A percentile compares a stretch with the other conserved stretches of the same genome.
These are phyloP conservation scores for Pelodiscus sinensis DNA, from an alignment of 2,113 vertebrate genomes.

Conservation along the genomic window DNA sequence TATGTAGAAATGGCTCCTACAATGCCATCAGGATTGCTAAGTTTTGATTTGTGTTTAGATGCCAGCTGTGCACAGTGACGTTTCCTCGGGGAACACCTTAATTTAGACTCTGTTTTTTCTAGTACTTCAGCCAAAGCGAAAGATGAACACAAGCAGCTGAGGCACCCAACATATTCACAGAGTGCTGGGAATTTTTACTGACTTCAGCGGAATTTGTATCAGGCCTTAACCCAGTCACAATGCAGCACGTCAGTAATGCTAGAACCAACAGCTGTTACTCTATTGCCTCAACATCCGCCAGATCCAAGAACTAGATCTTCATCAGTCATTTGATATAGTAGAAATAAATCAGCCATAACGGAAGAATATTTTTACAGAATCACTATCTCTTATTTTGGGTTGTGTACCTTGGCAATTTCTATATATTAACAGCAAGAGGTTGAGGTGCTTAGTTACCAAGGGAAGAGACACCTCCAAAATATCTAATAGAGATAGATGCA, in stretches of 20 bases:
- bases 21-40: not conserved
- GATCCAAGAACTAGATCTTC: slow-evolving; percentile 14
- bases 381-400: not conserved
- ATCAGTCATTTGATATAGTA: not conserved
- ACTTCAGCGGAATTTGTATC: fast-evolving
- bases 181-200: not conserved
- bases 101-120: not conserved
- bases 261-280: slow-evolving; percentile 29
- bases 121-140: not conserved
- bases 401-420: slow-evolving; percentile 31
- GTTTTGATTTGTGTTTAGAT: not conserved
- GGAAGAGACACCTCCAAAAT: slow-evolving; percentile 11
- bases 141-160: not conserved
- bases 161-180: not conserved
- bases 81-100: not conserved
- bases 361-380: slow-evolving; percentile 17
- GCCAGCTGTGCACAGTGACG: not conserved
- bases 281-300: slow-evolving; percentile 27
- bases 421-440: not conserved
- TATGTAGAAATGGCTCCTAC: not conserved
- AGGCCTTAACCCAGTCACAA: not conserved
- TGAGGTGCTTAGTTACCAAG: not conserved
- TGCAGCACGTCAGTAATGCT: not conserved
- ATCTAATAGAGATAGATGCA: not conserved
- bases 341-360: slow-evolving; percentile 15